Percentiles rank a stretch among this genome's conserved stretches.
Evolutionary conservation across 2,113 vertebrate genomes (phyloP).

Genomic region (Chelonoidis abingdonii): DNA sequence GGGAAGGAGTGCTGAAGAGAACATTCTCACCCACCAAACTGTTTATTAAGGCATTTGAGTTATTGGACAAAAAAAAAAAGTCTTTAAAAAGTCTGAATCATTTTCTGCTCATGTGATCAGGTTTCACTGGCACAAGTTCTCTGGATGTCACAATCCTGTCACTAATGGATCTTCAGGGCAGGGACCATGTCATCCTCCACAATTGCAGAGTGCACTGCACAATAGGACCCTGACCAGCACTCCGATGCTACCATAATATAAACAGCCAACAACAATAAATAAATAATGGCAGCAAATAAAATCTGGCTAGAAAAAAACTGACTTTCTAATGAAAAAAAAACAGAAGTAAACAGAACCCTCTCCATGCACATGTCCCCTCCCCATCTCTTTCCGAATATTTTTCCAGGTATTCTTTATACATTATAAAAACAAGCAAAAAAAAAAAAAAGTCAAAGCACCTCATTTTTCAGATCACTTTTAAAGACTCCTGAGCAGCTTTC

Average conservation of each 20-base stretch:
- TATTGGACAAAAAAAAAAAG: neutral
- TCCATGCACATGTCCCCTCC: neutral
- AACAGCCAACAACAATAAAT: neutral
- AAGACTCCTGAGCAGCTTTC: neutral
- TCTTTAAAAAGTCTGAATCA: neutral
- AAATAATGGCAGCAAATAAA: neutral
- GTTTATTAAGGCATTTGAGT: neutral
- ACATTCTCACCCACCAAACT: neutral
- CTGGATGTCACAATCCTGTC: neutral
- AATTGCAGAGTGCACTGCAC: neutral
- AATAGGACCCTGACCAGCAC: neutral
- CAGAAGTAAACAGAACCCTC: neutral
- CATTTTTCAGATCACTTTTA: neutral
- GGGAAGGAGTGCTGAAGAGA: neutral
- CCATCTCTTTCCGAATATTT: neutral
- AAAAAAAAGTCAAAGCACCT: neutral
- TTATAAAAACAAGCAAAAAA: neutral
- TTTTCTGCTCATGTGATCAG: neutral
- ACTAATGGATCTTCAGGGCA: neutral
- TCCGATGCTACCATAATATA: accelerated
- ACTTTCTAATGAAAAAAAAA: neutral
- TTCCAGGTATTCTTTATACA: neutral
- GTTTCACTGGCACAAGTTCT: neutral
- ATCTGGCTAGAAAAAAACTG: slow-evolving; percentile 8
- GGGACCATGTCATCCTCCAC: neutral